These are phyloP conservation scores for Anastatus disparis DNA, from an alignment of 1,140 invertebrate genomes.

Conservation along the genomic window DNA sequence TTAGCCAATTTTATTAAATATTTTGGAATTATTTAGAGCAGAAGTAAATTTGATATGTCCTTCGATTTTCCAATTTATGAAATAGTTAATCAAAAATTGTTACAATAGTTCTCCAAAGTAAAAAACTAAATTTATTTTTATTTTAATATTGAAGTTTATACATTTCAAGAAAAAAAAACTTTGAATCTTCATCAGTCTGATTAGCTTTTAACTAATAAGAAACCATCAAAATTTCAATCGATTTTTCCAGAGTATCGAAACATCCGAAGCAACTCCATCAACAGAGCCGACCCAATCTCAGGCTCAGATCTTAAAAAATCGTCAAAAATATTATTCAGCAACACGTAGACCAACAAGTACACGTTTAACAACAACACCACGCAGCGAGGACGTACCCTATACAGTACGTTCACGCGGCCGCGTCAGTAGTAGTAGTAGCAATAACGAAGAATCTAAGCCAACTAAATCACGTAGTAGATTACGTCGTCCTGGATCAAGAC, in stretches of 20 bases:
- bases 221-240: no score
- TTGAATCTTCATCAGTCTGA: no score
- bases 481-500: slow-evolving; percentile 51
- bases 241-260: background rate
- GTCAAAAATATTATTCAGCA: slow-evolving; percentile 53
- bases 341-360: slow-evolving; percentile 47
- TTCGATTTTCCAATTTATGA: no score
- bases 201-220: no score
- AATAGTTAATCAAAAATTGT: no score
- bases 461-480: slow-evolving; percentile 47
- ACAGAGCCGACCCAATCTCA: slow-evolving; percentile 48
- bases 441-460: background rate
- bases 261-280: background rate
- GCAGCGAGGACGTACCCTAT: slow-evolving; percentile 46
- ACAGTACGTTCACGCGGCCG: slow-evolving; percentile 19
- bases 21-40: no score
- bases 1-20: no score
- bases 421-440: background rate
- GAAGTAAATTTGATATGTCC: no score
- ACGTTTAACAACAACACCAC: slow-evolving; percentile 42
- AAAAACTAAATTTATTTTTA: no score
- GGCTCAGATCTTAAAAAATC: slow-evolving; percentile 53
- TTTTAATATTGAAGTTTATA: no score
- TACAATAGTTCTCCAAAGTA: no score
- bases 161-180: background rate